Evolutionary conservation across 2,113 vertebrate genomes (phyloP).

Genomic region (Colius striatus): DNA sequence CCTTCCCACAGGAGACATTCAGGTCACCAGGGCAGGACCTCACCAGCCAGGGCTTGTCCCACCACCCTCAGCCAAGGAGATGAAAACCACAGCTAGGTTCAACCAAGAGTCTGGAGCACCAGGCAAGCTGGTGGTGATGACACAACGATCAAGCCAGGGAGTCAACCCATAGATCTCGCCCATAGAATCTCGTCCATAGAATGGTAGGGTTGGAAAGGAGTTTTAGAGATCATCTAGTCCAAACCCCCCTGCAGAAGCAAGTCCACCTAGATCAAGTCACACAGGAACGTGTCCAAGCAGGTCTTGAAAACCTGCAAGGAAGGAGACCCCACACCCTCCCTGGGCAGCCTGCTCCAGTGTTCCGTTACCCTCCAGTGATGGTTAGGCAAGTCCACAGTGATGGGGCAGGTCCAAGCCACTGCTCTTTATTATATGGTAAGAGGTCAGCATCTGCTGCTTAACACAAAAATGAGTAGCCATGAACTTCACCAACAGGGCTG

Average conservation of each 20-base stretch:
- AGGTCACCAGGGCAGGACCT: background rate
- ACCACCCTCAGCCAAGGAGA: background rate
- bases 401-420: background rate
- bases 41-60: background rate
- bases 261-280: too few relatives aligned
- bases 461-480: fast-evolving
- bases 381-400: fast-evolving
- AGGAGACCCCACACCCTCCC: too few relatives aligned
- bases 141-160: background rate
- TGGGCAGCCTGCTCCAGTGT: too few relatives aligned
- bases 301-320: too few relatives aligned
- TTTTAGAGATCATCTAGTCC: too few relatives aligned
- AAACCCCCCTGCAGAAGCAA: too few relatives aligned
- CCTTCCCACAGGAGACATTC: background rate
- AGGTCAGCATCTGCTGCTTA: background rate
- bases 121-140: background rate
- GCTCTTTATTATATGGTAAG: background rate
- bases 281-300: too few relatives aligned
- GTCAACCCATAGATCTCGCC: background rate
- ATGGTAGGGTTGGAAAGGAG: too few relatives aligned
- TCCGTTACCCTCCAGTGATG: background rate
- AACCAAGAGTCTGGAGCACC: background rate
- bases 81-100: background rate
- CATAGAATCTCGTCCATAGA: too few relatives aligned
- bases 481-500: too few relatives aligned